phyloP scores from a whole-genome alignment of 2,888 invertebrate species.

The Spilosoma lubricipeda region DNA sequence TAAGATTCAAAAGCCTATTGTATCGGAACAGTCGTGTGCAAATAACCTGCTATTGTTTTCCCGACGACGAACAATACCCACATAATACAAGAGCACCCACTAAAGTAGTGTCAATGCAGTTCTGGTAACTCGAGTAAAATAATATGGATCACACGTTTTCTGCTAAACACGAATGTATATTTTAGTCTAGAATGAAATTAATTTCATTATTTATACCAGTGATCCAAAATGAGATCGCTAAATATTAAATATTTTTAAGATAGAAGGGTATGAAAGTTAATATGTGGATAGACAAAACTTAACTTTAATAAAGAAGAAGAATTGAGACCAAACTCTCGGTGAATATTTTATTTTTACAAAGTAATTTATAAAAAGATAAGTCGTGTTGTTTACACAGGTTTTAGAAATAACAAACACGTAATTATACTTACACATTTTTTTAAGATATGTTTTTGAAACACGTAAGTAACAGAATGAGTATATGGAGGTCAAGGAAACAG shows the following conservation, averaged over 20 bases:
- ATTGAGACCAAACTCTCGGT: neutral
- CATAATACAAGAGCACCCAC: constrained; percentile 39
- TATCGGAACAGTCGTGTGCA: constrained; percentile 67
- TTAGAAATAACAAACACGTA: neutral
- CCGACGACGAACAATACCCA: constrained; percentile 45
- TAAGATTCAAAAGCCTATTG: constrained; percentile 77
- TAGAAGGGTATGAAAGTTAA: neutral
- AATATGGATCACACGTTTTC: constrained; percentile 42
- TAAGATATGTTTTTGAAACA: neutral
- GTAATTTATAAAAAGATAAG: neutral
- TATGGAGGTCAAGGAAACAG: too few relatives aligned
- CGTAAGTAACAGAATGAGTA: neutral
- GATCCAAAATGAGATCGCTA: neutral
- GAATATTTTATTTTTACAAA: neutral
- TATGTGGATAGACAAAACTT: neutral
- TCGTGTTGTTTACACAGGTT: neutral
- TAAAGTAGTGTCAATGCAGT: constrained; percentile 44
- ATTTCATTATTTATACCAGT: neutral
- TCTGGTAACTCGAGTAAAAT: constrained; percentile 44
- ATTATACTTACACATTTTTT: neutral
- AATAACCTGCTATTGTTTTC: constrained; percentile 70
- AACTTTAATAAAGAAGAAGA: neutral
- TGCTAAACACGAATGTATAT: constrained; percentile 22
- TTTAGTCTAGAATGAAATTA: neutral
- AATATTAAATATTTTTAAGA: neutral